Percentiles rank a stretch among this genome's conserved stretches.
Evolutionary conservation across 2,888 invertebrate genomes (phyloP).

Genomic region (Leptothorax acervorum): DNA sequence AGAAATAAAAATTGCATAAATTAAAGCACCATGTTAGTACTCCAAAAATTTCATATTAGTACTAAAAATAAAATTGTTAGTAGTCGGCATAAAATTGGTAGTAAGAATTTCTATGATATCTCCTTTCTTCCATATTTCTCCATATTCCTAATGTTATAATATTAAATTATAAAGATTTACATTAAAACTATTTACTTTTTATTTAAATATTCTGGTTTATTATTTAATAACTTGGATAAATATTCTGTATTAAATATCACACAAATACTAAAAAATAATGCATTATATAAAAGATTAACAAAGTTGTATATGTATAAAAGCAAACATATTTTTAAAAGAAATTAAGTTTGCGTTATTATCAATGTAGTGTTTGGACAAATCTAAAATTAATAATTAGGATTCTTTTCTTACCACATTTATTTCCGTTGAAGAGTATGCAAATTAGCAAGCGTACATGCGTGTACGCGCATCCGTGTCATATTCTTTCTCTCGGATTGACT

Average conservation of each 20-base stretch:
- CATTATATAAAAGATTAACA: too few species aligned
- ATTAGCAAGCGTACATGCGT: too few species aligned
- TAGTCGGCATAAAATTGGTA: not conserved
- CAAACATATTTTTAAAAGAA: too few species aligned
- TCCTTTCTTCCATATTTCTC: not conserved
- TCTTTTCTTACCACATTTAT: too few species aligned
- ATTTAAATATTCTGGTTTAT: not conserved
- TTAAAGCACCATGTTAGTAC: conserved; percentile 1
- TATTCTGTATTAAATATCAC: not conserved
- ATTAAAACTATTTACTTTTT: conserved; percentile 3
- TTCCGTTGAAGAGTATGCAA: too few species aligned
- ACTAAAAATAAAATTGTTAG: conserved; percentile 24
- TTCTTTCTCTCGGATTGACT: too few species aligned
- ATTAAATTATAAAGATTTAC: not conserved
- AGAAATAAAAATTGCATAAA: not conserved
- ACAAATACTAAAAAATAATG: too few species aligned
- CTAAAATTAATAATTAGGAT: too few species aligned
- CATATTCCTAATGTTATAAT: not conserved
- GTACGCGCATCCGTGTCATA: too few species aligned
- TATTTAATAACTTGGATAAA: not conserved
- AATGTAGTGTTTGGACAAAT: too few species aligned
- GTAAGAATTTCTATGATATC: not conserved
- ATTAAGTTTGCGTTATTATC: too few species aligned
- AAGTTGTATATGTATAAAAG: too few species aligned
- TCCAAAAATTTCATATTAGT: not conserved